Evolutionary conservation across 2,797 vertebrate species (phyloP).

Genomic region (Sebastes goodei): DNA sequence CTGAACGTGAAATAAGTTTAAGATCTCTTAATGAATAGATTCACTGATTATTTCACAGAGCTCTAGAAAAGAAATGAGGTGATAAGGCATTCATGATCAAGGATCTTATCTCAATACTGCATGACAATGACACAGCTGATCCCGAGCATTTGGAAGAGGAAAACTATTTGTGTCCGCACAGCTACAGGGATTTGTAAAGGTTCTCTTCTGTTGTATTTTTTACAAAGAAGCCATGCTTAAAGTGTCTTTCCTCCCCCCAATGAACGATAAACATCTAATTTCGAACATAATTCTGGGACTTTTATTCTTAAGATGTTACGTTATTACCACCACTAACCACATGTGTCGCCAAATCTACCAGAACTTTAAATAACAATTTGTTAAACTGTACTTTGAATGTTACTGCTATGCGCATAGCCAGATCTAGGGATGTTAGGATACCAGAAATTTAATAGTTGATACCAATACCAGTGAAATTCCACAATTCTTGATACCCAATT

Average conservation of each 20-base stretch:
- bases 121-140: neutral
- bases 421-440: too few species aligned
- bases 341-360: too few species aligned
- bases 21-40: neutral
- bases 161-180: neutral
- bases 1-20: neutral
- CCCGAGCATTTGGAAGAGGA: too few species aligned
- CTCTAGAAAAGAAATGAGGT: neutral
- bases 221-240: neutral
- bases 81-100: neutral
- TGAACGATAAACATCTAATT: neutral
- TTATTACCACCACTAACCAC: neutral
- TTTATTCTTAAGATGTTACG: neutral
- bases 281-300: neutral
- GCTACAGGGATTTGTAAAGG: neutral
- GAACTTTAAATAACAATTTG: too few species aligned
- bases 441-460: too few species aligned
- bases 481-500: too few species aligned
- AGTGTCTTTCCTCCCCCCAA: neutral
- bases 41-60: neutral
- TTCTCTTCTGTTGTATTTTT: neutral
- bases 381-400: too few species aligned
- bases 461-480: too few species aligned
- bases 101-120: neutral
- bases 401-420: too few species aligned